phyloP scores from a whole-genome alignment of 2,888 invertebrate genomes.

The Rhaphigaster nebulosa region DNA sequence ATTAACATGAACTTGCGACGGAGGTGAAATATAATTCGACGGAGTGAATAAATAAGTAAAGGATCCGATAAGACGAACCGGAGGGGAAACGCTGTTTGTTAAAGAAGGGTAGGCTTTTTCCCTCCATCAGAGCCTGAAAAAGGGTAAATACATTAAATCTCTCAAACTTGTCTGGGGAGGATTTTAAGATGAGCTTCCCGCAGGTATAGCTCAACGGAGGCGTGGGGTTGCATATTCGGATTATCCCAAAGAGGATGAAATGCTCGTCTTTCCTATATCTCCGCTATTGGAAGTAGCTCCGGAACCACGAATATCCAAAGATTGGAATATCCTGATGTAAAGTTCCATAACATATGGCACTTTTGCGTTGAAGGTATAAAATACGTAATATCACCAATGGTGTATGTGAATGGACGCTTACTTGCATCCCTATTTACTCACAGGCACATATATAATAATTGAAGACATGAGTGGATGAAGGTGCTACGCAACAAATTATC shows the following conservation, averaged over 20 bases:
- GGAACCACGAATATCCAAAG: not conserved
- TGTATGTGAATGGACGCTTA: too few species aligned
- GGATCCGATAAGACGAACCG: not conserved
- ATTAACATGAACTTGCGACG: not conserved
- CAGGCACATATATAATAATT: too few species aligned
- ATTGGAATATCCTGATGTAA: not conserved
- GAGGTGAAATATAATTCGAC: not conserved
- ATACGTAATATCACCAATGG: too few species aligned
- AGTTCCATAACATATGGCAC: not conserved
- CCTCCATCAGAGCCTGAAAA: not conserved
- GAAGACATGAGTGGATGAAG: too few species aligned
- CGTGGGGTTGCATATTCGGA: not conserved
- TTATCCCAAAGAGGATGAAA: slow-evolving; percentile 13
- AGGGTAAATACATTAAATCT: slow-evolving; percentile 38
- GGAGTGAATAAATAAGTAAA: not conserved
- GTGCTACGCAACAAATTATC: too few species aligned
- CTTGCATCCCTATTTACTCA: too few species aligned
- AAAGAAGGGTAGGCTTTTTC: slow-evolving; percentile 5
- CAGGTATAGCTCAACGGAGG: not conserved
- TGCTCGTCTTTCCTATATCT: not conserved
- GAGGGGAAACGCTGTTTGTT: slow-evolving; percentile 15
- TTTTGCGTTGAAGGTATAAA: too few species aligned
- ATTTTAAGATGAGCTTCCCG: not conserved
- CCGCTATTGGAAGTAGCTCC: not conserved
- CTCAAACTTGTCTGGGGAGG: slow-evolving; percentile 33